These are phyloP conservation scores for Pantherophis vulpinus DNA, from an alignment of 2,797 vertebrate species.

Conservation along the genomic window DNA sequence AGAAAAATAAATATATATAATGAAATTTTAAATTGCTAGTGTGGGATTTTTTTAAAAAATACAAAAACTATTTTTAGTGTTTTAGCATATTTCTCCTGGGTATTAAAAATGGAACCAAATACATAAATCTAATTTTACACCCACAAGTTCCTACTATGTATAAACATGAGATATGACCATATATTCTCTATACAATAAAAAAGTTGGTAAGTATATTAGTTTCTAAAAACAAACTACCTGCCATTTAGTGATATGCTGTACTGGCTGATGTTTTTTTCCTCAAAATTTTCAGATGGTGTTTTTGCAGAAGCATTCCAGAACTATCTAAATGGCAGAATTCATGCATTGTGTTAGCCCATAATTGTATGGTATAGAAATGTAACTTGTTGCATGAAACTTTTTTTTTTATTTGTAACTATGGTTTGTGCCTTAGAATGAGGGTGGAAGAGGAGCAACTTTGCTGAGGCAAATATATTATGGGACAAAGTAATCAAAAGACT, in stretches of 20 bases:
- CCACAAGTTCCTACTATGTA: neutral
- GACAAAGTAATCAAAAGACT: neutral
- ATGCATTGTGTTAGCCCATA: neutral
- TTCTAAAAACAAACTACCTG: neutral
- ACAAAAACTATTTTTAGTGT: neutral
- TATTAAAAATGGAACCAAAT: neutral
- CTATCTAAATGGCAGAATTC: neutral
- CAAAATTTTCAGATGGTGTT: neutral
- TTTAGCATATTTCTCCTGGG: neutral
- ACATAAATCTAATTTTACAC: neutral
- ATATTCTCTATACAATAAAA: neutral
- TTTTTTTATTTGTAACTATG: neutral
- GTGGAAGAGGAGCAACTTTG: neutral
- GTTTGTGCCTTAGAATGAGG: neutral
- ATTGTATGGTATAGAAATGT: neutral
- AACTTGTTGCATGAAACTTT: neutral
- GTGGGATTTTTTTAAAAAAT: neutral
- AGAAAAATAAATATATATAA: neutral
- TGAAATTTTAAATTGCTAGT: neutral
- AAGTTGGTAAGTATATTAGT: neutral
- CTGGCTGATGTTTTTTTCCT: neutral
- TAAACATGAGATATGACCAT: neutral
- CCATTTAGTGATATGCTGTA: neutral
- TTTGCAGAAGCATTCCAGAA: neutral
- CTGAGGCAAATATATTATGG: neutral